Conservation (phyloP, 1,140 invertebrate species). For the Ruditapes philippinarum region DNA sequence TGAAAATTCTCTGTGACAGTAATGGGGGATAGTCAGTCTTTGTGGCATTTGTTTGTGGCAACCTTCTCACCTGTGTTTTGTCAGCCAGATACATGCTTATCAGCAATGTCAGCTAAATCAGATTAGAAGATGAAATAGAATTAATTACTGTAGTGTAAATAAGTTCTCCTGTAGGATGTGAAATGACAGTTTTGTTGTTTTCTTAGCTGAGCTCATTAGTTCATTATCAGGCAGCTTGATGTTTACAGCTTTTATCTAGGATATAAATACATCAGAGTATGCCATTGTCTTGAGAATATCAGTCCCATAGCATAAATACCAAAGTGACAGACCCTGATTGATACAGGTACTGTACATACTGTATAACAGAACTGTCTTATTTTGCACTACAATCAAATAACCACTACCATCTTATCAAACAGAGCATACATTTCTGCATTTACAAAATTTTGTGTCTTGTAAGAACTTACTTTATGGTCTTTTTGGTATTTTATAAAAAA, state of each 20-base stretch:
- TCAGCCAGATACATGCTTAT: slow-evolving; percentile 34
- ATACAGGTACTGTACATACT: too few relatives aligned
- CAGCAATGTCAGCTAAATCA: slow-evolving; percentile 16
- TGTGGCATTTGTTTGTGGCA: neutral
- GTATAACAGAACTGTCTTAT: too few relatives aligned
- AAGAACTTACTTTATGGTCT: too few relatives aligned
- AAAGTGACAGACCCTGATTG: neutral
- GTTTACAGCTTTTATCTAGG: neutral
- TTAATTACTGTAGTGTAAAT: neutral
- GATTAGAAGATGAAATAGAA: slow-evolving; percentile 1
- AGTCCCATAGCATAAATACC: neutral
- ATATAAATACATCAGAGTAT: too few relatives aligned
- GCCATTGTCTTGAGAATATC: neutral
- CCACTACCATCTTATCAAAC: too few relatives aligned
- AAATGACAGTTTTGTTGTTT: neutral
- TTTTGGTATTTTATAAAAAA: too few relatives aligned
- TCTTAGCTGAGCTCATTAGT: neutral
- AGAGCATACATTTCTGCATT: too few relatives aligned
- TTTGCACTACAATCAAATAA: too few relatives aligned
- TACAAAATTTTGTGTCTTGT: too few relatives aligned
- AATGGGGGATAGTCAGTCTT: neutral
- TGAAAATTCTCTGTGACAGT: neutral
- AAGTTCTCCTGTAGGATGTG: neutral
- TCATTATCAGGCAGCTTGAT: neutral
- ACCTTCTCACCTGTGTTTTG: slow-evolving; percentile 5